Base-by-base conservation (phyloP, 2,113 vertebrate species). In the Bambusicola thoracicus region DNA sequence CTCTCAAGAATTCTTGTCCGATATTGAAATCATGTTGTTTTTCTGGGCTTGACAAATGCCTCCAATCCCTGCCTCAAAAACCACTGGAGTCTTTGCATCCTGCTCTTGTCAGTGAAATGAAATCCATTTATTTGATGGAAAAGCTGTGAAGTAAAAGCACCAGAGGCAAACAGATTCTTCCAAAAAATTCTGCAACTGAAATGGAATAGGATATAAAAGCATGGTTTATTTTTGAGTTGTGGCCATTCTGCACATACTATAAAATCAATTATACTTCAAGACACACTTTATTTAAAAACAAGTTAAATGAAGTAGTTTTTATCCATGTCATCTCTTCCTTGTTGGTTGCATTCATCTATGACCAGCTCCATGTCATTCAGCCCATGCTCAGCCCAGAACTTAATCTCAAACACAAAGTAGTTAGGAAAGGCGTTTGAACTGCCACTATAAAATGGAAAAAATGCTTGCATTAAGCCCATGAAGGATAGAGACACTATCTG, bases 241-340 rank as follows among this genome's bases (percentile, higher is more conserved):
- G 10, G 53, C 16, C 20, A 34, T 82, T 32, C 19, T 68, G 19
- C 24, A 18, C 11, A 4, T 49, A 75, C 55, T 34, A 76, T 65
- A 77, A 93, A 92, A 90, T 53, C 16, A 74, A 51, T 85, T 79
- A 19, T 21, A 90, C 70, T 34, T 65, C 58, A 92, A 59, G n/a
- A 68, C 34, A 19, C 8, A 29, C 20, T 69, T 44, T 66, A 14
- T 56, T 90, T 85, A 80, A 80, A 82, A 76, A 19, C 2, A 7
- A 83, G 19, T 72, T 65, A 65, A 87, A 43, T 65, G 3, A 41
- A 29, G 38, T 43, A 44, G 48, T 69, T 72, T 61, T 62, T 38
- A 4, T 29, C 14, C 17, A 55, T 13, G 4, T 16, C 4, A 49
- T 41, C 29, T 68, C 15, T 73, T 82, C 41, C n/a, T 25, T 81